Evolutionary conservation across 2,113 vertebrate genomes (phyloP).

Genomic region (Amphiprion percula): DNA sequence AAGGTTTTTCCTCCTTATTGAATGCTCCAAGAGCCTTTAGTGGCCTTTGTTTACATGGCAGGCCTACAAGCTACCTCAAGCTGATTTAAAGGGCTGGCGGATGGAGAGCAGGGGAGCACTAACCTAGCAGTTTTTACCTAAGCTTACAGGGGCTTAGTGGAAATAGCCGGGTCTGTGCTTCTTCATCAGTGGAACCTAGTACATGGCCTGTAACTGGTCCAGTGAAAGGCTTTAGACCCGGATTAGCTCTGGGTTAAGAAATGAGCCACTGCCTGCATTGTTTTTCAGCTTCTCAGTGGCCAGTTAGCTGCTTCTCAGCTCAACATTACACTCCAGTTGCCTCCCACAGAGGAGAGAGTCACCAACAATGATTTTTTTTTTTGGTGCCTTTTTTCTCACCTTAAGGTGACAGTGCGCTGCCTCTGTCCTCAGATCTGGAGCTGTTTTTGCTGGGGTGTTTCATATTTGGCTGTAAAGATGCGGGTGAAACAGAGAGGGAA

Average conservation of each 20-base stretch:
- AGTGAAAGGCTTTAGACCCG: conserved; percentile 44
- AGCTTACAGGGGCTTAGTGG: conserved; percentile 66
- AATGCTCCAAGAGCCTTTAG: conserved; percentile 39
- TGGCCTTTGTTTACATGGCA: conserved; percentile 67
- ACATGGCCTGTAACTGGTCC: conserved; percentile 37
- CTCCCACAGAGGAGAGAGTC: conserved; percentile 42
- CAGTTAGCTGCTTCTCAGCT: conserved; percentile 64
- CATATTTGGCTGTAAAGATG: conserved; percentile 17
- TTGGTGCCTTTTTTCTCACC: too few species aligned
- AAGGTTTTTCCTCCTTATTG: conserved; percentile 45
- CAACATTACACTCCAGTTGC: conserved; percentile 37
- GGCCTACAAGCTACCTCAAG: conserved; percentile 46
- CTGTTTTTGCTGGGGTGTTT: conserved; percentile 29
- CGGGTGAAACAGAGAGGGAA: conserved; percentile 17
- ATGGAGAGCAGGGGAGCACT: conserved; percentile 40
- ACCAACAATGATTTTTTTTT: conserved; percentile 9
- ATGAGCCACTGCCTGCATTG: conserved; percentile 30
- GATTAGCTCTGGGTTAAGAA: conserved; percentile 41
- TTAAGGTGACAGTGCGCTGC: conserved; percentile 33
- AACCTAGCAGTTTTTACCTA: conserved; percentile 63
- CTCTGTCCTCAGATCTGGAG: conserved; percentile 23
- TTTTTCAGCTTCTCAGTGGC: conserved; percentile 38
- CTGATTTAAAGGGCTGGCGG: conserved; percentile 65
- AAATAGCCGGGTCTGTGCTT: conserved; percentile 57
- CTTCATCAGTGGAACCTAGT: conserved; percentile 47